Evolutionary conservation across 2,888 invertebrate genomes (phyloP).

Genomic region (Amiota minor): DNA sequence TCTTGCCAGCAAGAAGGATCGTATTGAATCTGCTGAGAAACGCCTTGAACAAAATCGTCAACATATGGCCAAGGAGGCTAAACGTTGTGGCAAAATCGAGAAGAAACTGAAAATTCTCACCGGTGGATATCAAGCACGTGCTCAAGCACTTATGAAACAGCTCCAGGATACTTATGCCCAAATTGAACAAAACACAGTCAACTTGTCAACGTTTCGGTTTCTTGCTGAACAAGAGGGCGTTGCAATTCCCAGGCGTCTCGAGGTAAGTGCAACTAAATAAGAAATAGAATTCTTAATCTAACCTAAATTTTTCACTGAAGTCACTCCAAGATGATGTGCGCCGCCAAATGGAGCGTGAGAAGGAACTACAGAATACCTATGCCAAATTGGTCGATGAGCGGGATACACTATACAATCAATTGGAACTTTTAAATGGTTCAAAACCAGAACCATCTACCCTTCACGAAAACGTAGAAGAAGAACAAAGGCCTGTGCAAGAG

Average conservation of each 20-base stretch:
- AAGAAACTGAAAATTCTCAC: constrained; percentile 97
- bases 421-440: constrained; percentile 50
- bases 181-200: constrained; percentile 90
- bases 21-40: constrained; percentile 94
- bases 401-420: constrained; percentile 63
- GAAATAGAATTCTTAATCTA: not conserved
- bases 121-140: constrained; percentile 88
- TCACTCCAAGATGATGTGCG: constrained; percentile 93
- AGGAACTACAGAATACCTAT: constrained; percentile 87
- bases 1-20: constrained; percentile 95
- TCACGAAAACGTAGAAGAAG: no score
- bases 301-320: constrained; percentile 74
- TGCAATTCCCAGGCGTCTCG: constrained; percentile 91
- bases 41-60: constrained; percentile 92
- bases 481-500: no score
- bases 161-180: constrained; percentile 90
- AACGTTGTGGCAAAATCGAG: constrained; percentile 96
- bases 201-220: constrained; percentile 92
- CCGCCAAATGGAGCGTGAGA: constrained; percentile 93
- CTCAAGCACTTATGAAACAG: constrained; percentile 90
- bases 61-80: constrained; percentile 98
- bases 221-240: constrained; percentile 90
- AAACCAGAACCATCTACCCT: constrained; percentile 32
- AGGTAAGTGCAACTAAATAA: constrained; percentile 75
- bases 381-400: constrained; percentile 82